These are phyloP conservation scores for Diadegma fenestrale DNA, from an alignment of 2,888 invertebrate genomes.

Conservation along the genomic window DNA sequence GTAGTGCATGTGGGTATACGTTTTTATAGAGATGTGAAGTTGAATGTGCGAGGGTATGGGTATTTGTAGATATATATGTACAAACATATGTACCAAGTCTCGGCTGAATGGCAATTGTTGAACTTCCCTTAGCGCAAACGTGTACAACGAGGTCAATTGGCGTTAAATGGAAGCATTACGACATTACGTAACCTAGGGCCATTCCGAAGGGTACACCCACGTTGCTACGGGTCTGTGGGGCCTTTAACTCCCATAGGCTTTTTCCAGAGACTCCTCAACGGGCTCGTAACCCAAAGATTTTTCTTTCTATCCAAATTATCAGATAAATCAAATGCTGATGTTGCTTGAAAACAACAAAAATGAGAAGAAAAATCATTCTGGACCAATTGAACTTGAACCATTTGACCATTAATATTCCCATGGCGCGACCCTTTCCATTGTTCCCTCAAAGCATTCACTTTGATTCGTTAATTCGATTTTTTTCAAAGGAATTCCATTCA, in stretches of 20 bases:
- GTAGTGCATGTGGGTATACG: background rate
- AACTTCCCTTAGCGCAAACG: constrained; percentile 84
- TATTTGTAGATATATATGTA: background rate
- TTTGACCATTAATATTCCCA: background rate
- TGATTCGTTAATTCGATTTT: background rate
- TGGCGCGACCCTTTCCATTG: background rate
- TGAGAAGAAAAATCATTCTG: background rate
- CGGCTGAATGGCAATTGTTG: constrained; percentile 84
- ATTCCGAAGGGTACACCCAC: constrained; percentile 84
- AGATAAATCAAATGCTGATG: background rate
- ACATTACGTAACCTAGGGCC: constrained; percentile 84
- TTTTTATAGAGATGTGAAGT: background rate
- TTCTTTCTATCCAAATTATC: background rate
- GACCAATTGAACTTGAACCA: constrained; percentile 12
- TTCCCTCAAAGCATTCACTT: background rate
- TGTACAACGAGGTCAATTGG: constrained; percentile 85
- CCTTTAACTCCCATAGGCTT: constrained; percentile 34
- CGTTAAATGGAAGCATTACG: constrained; percentile 84
- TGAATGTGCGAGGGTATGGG: background rate
- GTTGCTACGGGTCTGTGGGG: constrained; percentile 60
- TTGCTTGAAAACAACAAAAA: background rate
- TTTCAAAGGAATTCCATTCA: background rate
- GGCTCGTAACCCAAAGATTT: background rate
- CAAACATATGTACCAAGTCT: constrained; percentile 53
- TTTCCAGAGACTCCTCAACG: background rate